These are phyloP conservation scores for Argya squamiceps DNA, from an alignment of 2,797 vertebrate genomes.

Conservation along the genomic window DNA sequence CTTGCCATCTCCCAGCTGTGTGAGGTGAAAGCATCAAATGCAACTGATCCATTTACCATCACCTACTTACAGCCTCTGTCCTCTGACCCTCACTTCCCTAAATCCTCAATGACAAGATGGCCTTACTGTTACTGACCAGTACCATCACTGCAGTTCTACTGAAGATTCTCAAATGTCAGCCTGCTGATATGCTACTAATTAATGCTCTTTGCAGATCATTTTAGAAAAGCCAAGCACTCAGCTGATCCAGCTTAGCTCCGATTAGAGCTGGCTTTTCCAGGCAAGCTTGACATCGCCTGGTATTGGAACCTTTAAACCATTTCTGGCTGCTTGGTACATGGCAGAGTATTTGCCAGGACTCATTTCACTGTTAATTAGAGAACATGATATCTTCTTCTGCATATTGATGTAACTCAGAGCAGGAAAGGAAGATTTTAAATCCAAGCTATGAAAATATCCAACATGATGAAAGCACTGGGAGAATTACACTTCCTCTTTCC, in stretches of 20 bases:
- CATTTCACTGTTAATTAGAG: not conserved
- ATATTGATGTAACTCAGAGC: not conserved
- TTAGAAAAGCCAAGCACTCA: not conserved
- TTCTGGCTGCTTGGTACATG: not conserved
- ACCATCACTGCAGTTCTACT: not conserved
- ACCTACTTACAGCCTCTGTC: not conserved
- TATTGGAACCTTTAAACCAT: not conserved
- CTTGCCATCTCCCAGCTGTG: not conserved
- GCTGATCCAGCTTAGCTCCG: not conserved
- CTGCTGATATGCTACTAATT: not conserved
- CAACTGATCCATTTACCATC: not conserved
- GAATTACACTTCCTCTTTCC: not conserved
- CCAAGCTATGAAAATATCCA: not conserved
- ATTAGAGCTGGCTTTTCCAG: not conserved
- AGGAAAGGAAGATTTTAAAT: not conserved
- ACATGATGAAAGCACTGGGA: not conserved
- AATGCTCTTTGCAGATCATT: not conserved
- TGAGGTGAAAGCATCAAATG: not conserved
- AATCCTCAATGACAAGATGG: not conserved
- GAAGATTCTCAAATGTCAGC: not conserved
- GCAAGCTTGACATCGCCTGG: not conserved
- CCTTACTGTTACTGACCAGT: not conserved
- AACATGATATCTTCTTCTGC: not conserved
- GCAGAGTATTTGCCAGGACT: not conserved
- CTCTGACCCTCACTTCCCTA: not conserved